Conservation (phyloP, 2,797 vertebrate species). For the Pelochelys cantorii region DNA sequence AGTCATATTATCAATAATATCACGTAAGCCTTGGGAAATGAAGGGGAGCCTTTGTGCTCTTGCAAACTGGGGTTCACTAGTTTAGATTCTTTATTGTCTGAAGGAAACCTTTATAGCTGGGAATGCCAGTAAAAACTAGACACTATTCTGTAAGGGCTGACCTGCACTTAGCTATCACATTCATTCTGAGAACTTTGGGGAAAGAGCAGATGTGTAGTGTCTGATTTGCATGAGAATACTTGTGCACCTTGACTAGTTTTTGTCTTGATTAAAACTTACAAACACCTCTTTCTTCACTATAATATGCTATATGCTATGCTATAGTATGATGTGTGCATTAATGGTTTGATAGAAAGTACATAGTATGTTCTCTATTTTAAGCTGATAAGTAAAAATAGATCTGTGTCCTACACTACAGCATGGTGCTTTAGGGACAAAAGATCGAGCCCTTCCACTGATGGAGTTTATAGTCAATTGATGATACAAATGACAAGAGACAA, state of each 20-base stretch:
- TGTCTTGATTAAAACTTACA: constrained; percentile 64
- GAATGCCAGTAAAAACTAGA: constrained; percentile 56
- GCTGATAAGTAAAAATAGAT: background rate
- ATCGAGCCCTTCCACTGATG: background rate
- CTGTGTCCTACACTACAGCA: rapidly evolving
- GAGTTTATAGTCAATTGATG: background rate
- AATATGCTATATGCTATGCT: background rate
- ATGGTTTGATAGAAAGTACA: constrained; percentile 44
- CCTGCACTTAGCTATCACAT: constrained; percentile 64
- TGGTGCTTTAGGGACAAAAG: background rate
- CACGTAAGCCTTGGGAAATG: background rate
- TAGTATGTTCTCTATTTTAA: background rate
- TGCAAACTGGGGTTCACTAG: constrained; percentile 32
- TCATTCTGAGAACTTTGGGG: constrained; percentile 70
- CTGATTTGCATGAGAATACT: constrained; percentile 72
- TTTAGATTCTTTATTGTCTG: constrained; percentile 46
- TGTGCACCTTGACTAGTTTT: constrained; percentile 41
- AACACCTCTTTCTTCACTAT: constrained; percentile 49
- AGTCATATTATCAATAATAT: background rate
- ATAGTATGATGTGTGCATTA: background rate
- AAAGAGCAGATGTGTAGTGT: constrained; percentile 54
- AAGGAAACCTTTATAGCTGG: background rate
- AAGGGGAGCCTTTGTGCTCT: constrained; percentile 37
- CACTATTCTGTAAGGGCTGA: constrained; percentile 24
- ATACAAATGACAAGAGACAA: background rate